phyloP scores from a whole-genome alignment of 2,113 vertebrate genomes.

The human (Homo sapiens) region DNA sequence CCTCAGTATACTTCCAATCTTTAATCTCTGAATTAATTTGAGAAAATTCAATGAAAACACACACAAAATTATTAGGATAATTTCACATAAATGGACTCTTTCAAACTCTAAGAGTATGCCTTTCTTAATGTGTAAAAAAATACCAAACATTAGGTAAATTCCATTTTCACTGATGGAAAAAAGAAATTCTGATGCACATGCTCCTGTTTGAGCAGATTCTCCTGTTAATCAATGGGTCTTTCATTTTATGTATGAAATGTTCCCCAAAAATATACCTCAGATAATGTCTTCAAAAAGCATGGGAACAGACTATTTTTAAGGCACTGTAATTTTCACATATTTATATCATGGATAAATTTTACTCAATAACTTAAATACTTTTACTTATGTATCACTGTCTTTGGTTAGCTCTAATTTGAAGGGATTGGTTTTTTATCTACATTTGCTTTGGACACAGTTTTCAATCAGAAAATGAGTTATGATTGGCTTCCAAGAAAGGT shows the following conservation, averaged over 20 bases:
- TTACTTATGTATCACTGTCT: not conserved
- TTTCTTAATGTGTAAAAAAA: not conserved
- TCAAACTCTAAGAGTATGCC: not conserved
- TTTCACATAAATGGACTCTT: not conserved
- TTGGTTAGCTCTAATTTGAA: constrained; percentile 29
- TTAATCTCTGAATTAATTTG: not conserved
- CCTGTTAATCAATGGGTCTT: not conserved
- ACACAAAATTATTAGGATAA: not conserved
- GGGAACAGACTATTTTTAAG: constrained; percentile 32
- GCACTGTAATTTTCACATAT: not conserved
- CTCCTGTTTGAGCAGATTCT: not conserved
- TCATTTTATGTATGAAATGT: constrained; percentile 3
- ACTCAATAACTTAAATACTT: constrained; percentile 38
- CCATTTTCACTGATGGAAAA: not conserved
- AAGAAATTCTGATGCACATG: not conserved
- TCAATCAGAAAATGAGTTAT: constrained; percentile 46
- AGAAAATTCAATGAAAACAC: not conserved
- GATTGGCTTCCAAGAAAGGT: constrained; percentile 39
- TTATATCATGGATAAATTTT: constrained; percentile 23
- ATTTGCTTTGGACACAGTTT: constrained; percentile 30
- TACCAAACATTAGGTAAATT: not conserved
- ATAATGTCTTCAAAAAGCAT: not conserved
- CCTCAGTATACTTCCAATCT: not conserved
- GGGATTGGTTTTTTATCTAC: not conserved
- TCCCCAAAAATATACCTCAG: not conserved